A percentile compares a stretch with the other conserved stretches of the same genome.
Evolutionary conservation across 2,113 vertebrate genomes (phyloP).

Genomic region (Tetrao urogallus): DNA sequence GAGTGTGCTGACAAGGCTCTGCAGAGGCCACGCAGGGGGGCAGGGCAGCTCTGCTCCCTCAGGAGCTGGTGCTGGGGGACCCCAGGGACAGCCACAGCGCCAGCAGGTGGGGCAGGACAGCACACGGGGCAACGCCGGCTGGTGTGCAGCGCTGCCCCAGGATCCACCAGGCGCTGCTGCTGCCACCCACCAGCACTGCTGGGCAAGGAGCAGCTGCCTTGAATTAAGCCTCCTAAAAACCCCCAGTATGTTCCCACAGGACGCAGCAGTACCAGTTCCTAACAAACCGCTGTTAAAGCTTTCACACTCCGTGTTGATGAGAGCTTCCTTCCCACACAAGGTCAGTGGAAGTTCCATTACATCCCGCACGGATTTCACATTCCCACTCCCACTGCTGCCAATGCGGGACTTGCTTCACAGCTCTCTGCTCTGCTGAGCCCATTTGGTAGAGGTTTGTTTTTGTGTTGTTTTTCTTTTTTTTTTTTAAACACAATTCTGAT

Average conservation of each 20-base stretch:
- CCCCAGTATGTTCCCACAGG: neutral
- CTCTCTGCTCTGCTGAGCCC: neutral
- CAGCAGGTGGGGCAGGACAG: neutral
- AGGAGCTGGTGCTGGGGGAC: too few species aligned
- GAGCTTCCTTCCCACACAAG: constrained; percentile 16
- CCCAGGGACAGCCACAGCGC: neutral
- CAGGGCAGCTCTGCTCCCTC: neutral
- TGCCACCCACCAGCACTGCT: fast-evolving
- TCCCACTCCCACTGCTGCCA: constrained; percentile 20
- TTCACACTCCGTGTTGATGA: neutral
- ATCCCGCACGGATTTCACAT: constrained; percentile 28
- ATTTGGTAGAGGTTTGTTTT: neutral
- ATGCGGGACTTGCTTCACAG: neutral
- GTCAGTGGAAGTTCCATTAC: constrained; percentile 8
- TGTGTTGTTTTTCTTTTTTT: too few species aligned
- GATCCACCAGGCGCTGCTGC: too few species aligned
- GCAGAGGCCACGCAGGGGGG: fast-evolving
- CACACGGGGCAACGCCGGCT: neutral
- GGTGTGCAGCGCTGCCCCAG: too few species aligned
- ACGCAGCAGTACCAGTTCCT: neutral
- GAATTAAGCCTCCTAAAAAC: neutral
- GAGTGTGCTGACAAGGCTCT: neutral
- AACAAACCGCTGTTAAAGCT: neutral
- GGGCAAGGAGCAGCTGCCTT: neutral
- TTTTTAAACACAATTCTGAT: neutral